Evolutionary conservation across 2,888 invertebrate species (phyloP).

Genomic region (Allygus modestus): DNA sequence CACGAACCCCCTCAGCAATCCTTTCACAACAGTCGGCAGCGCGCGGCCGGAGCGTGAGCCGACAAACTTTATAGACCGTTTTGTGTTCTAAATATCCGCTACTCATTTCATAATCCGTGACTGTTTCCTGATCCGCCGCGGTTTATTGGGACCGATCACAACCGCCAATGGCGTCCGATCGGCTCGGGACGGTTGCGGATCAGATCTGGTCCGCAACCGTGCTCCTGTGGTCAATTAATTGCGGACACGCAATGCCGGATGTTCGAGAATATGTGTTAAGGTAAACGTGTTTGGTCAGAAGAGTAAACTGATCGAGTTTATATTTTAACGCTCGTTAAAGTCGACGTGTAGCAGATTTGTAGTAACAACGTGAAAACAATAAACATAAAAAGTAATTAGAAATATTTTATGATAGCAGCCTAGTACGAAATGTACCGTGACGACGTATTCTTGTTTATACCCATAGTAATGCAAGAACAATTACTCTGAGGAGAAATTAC

Average conservation of each 20-base stretch:
- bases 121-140: slow-evolving; percentile 23
- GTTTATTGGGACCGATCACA: slow-evolving; percentile 33
- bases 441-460: too few species aligned
- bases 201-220: too few species aligned
- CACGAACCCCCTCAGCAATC: slow-evolving; percentile 55
- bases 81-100: slow-evolving; percentile 55
- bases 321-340: too few species aligned
- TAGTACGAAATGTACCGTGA: too few species aligned
- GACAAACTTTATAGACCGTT: slow-evolving; percentile 38
- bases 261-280: not conserved
- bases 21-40: slow-evolving; percentile 53
- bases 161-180: not conserved
- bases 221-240: not conserved
- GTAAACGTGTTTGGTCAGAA: not conserved
- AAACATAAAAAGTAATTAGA: too few species aligned
- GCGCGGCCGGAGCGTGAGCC: slow-evolving; percentile 18
- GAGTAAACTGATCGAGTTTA: too few species aligned
- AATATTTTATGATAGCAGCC: too few species aligned
- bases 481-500: too few species aligned
- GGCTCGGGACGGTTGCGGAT: not conserved
- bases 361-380: too few species aligned
- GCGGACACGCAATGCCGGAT: not conserved
- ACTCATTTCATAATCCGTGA: slow-evolving; percentile 56
- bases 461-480: too few species aligned
- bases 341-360: too few species aligned